A percentile compares a stretch with the other conserved stretches of the same genome.
Conservation (phyloP, 2,888 invertebrate genomes). For the Lutraria lutraria region DNA sequence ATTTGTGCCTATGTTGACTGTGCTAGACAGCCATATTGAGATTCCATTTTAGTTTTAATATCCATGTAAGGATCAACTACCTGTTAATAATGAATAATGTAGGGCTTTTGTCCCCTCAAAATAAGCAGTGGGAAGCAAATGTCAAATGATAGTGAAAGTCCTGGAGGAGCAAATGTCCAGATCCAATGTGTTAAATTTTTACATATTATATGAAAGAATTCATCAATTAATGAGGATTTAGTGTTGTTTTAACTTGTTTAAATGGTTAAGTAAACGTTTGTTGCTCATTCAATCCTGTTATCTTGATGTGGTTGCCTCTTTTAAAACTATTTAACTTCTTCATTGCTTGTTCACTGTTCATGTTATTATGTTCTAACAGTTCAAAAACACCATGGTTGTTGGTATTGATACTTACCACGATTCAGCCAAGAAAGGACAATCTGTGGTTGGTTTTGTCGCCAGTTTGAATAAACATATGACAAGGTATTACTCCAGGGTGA, state of each 20-base stretch:
- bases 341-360: slow-evolving; percentile 18
- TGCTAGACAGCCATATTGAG: neutral
- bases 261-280: too few species aligned
- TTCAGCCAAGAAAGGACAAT: slow-evolving; percentile 88
- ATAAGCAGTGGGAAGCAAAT: too few species aligned
- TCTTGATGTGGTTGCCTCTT: neutral
- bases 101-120: too few species aligned
- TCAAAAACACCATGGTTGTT: slow-evolving; percentile 90
- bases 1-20: neutral
- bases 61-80: neutral
- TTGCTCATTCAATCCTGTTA: neutral
- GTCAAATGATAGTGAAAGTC: too few species aligned
- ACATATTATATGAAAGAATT: too few species aligned
- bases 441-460: slow-evolving; percentile 94
- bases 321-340: neutral
- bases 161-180: too few species aligned
- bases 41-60: neutral
- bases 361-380: slow-evolving; percentile 64
- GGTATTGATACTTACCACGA: slow-evolving; percentile 96
- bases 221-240: too few species aligned
- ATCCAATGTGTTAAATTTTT: too few species aligned
- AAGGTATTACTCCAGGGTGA: slow-evolving; percentile 92
- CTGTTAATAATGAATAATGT: too few species aligned
- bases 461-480: slow-evolving; percentile 91
- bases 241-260: too few species aligned